A percentile compares a stretch with the other conserved stretches of the same genome.
Conservation (phyloP, 2,797 vertebrate species). For the Sphaeramia orbicularis region DNA sequence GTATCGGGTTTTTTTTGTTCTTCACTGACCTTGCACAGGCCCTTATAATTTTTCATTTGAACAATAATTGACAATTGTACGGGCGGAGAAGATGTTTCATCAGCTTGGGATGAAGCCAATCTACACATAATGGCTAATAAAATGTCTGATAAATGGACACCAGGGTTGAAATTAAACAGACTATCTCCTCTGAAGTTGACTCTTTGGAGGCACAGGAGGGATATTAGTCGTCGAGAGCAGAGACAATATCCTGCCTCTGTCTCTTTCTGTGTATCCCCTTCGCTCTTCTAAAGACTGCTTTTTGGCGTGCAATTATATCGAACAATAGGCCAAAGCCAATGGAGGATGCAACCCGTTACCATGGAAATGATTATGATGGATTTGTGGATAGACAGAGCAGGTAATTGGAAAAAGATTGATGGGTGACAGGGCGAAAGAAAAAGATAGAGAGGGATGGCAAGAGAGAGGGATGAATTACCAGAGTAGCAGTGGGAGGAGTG, state of each 20-base stretch:
- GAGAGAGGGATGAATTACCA: slow-evolving; percentile 75
- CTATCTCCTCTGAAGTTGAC: slow-evolving; percentile 62
- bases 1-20: slow-evolving; percentile 21
- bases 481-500: slow-evolving; percentile 70
- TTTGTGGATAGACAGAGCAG: slow-evolving; percentile 87
- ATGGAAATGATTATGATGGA: slow-evolving; percentile 89
- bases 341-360: slow-evolving; percentile 85
- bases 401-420: slow-evolving; percentile 92
- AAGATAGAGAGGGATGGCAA: slow-evolving; percentile 61
- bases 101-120: slow-evolving; percentile 51
- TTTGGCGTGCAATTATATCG: slow-evolving; percentile 80
- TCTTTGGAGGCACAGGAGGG: slow-evolving; percentile 48
- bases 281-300: slow-evolving; percentile 69
- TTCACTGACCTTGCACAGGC: slow-evolving; percentile 33
- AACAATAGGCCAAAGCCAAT: slow-evolving; percentile 83
- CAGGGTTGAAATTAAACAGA: slow-evolving; percentile 58
- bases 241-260: slow-evolving; percentile 62
- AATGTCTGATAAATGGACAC: slow-evolving; percentile 58
- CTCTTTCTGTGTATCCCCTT: slow-evolving; percentile 49
- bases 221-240: slow-evolving; percentile 47
- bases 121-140: slow-evolving; percentile 53
- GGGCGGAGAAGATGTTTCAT: slow-evolving; percentile 48
- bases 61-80: slow-evolving; percentile 50
- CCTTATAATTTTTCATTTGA: slow-evolving; percentile 41
- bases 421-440: slow-evolving; percentile 77